Base-by-base conservation (phyloP, 2,888 invertebrate species). In the Epiperipatus broadwayi region DNA sequence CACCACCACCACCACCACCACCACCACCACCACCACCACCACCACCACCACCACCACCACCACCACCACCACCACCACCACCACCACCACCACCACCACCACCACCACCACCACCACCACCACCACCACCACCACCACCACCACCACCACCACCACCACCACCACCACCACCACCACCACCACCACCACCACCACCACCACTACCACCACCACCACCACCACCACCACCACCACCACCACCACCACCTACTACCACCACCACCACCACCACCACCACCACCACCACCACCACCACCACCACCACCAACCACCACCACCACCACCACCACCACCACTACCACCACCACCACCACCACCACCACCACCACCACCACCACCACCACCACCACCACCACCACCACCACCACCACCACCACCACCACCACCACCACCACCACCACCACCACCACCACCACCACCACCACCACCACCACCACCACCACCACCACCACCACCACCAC, bases 1-100 rank as follows among this genome's bases (percentile, higher is more conserved):
- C n/a, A 25, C 25, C n/a, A 25, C 25, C n/a, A 25, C 25, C n/a
- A 25, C 25, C n/a, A 25, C 25, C n/a, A 25, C 25, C n/a, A 25
- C 25, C n/a, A 25, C 25, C n/a, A 25, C 25, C n/a, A 25, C 25
- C n/a, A 25, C 25, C n/a, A 25, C 25, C n/a, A 25, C 25, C n/a
- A 25, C 25, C n/a, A 25, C 25, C n/a, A 25, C 25, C n/a, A 25
- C 25, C n/a, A 25, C 25, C n/a, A 25, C 25, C n/a, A 25, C 25
- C n/a, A 25, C 25, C n/a, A 25, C 25, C n/a, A 25, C 25, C n/a
- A 25, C 25, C n/a, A 25, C 25, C n/a, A 25, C 25, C n/a, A 25
- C 25, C n/a, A 25, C 25, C n/a, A 25, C 25, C n/a, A 25, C 25
- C n/a, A 25, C 25, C n/a, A 25, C 25, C n/a, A 25, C 25, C n/a